Base-by-base conservation (phyloP, 2,888 invertebrate species). In the Hypomecis atomaria region DNA sequence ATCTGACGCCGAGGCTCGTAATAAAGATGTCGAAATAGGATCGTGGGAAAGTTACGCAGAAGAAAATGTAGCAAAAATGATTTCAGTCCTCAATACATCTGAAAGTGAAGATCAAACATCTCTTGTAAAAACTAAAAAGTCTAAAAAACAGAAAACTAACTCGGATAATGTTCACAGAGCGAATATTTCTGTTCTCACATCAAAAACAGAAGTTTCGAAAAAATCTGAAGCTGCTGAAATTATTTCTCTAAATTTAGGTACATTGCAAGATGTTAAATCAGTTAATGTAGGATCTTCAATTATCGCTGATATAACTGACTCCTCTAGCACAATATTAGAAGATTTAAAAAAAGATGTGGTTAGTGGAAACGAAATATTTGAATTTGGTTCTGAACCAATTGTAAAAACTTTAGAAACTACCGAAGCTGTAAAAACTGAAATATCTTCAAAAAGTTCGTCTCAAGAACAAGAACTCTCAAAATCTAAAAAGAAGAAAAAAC, bases 401-500 rank as follows among this genome's bases (percentile, higher is more conserved):
- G n/a, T 23, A 62, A 49, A 50, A 55, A 11, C 34, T 37, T 42
- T 5, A 23, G 5, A 6, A 10, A 8, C 6, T 0, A 5, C 11
- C n/a, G 47, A 44, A 9, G 9, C 5, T 42, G 43, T n/a, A 7
- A 10, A 10, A 13, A 11, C 8, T 37, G 13, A 38, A 5, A 4
- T 40, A 6, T 2, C 0, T 6, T 11, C 42, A 6, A 43, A 23
- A 38, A n/a, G n/a, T 10, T 33, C 4, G 8, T 36, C 47, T 54
- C 56, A 43, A 13, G 53, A 65, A 23, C 40, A 11, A 9, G 67
- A 45, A 59, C 58, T 65, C 4, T 36, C 66, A 37, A 87, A 82
- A 72, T 72, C 64, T 67, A 84, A 82, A 69, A 87, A 84, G 68
- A 80, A 79, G 59, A 87, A 82, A 59, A 87, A 85, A 72, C 75